Base-by-base conservation (phyloP, 35 echinoderm and acorn worm genomes). In the Apostichopus parvimensis region DNA sequence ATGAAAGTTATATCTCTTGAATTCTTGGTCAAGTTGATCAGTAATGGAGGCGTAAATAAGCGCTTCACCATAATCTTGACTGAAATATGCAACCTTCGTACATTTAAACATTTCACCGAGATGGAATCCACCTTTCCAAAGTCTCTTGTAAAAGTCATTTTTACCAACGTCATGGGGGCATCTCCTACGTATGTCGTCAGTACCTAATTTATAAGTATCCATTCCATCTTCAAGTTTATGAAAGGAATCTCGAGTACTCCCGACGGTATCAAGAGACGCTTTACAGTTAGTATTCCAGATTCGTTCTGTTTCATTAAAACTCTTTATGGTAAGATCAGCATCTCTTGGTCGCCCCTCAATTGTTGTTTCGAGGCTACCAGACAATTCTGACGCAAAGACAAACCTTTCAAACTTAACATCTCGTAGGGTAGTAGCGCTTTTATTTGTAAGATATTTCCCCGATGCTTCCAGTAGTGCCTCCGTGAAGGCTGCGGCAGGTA, bases 341-440 rank as follows among this genome's bases (percentile, higher is more conserved):
- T 98, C 94, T 87, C 93, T 77, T 71, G 93, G 88, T 82, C 91
- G 71, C 28, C 80, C 73, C 58, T 94, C 93, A 13, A 98, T 56
- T 7, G 92, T 94, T 21, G 91, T 96, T 89, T 98, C 97, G 8
- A 98, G 91, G 23, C 87, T 95, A 15, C 94, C 94, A 21, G 83
- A 73, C 45, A 91, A 62, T 13, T 93, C 77, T 60, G 95, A 85
- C 4, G 95, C 91, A 68, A 98, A 98, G n/a, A 98, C 90, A 62
- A 98, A 98, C 72, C 95, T 85, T 28, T 98, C 97, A 92, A 98
- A 98, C 76, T 93, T 93, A 12, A 95, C 73, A 62, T 96, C 93
- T 56, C 94, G 91, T 23, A 98, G 71, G 6, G 93, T 96, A 14
- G 93, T 85, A 15, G 88, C 87, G 1, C 91, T 94, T 25, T 72